Conservation (phyloP, 2,888 invertebrate genomes). For the Neoitamus cyanurus region DNA sequence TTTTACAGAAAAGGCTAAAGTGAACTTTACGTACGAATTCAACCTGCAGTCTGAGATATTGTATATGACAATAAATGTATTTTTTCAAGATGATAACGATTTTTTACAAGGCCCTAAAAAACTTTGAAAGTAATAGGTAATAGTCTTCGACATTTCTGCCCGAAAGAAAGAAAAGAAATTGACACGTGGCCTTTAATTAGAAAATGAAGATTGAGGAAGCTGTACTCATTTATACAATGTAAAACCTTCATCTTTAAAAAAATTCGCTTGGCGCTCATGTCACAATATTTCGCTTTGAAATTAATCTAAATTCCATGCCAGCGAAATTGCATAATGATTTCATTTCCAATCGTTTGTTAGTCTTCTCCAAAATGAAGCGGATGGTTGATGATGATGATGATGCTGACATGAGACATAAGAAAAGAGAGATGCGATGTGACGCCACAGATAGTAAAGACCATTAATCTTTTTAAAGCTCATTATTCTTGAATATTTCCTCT, state of each 20-base stretch:
- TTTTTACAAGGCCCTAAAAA: too few species aligned
- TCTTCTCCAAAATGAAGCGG: not conserved
- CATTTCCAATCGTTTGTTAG: conserved; percentile 8
- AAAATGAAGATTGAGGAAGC: not conserved
- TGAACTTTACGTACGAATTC: not conserved
- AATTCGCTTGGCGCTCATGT: not conserved
- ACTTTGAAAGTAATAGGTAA: too few species aligned
- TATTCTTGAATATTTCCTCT: conserved; percentile 4
- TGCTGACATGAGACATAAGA: not conserved
- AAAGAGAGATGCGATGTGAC: conserved; percentile 44
- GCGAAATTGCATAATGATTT: not conserved
- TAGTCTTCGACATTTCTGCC: too few species aligned
- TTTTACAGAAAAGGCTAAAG: not conserved
- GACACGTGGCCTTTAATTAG: too few species aligned
- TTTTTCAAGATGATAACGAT: too few species aligned
- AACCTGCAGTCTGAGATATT: not conserved
- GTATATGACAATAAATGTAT: too few species aligned
- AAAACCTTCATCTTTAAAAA: not conserved
- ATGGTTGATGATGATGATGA: conserved; percentile 20
- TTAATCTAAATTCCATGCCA: not conserved
- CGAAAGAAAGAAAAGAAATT: too few species aligned
- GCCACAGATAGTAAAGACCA: conserved; percentile 47
- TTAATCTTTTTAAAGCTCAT: conserved; percentile 41
- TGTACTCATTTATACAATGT: not conserved
- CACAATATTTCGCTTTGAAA: not conserved